Evolutionary conservation across 2,888 invertebrate genomes (phyloP).

Genomic region (Bellardia pandia): DNA sequence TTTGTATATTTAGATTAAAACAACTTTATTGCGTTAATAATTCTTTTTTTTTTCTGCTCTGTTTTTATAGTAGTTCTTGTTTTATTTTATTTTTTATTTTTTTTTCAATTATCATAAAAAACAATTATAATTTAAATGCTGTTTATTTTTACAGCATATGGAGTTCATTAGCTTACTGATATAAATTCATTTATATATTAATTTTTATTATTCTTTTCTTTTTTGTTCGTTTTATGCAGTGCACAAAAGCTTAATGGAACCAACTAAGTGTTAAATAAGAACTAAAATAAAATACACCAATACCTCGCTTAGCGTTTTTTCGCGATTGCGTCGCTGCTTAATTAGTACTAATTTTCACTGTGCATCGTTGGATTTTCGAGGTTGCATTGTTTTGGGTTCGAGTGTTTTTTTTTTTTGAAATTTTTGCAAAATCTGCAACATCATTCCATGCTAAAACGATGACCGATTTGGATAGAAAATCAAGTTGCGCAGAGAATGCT

Average conservation of each 20-base stretch:
- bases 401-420: too few relatives aligned
- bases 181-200: conserved; percentile 62
- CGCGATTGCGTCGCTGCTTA: too few relatives aligned
- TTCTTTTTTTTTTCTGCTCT: conserved; percentile 13
- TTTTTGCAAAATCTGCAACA: too few relatives aligned
- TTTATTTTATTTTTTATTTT: conserved; percentile 26
- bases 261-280: conserved; percentile 19
- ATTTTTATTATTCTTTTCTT: conserved; percentile 47
- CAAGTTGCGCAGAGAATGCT: too few relatives aligned
- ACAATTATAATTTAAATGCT: conserved; percentile 67
- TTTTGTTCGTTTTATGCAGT: not conserved
- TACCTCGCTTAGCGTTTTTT: too few relatives aligned
- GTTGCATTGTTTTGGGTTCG: too few relatives aligned
- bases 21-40: conserved; percentile 53
- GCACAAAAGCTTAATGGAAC: conserved; percentile 13
- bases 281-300: not conserved
- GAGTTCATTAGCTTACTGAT: conserved; percentile 70
- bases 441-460: too few relatives aligned
- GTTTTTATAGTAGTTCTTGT: conserved; percentile 6
- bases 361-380: too few relatives aligned
- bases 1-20: conserved; percentile 63
- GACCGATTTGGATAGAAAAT: too few relatives aligned
- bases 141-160: conserved; percentile 66
- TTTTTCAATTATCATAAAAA: conserved; percentile 69
- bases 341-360: too few relatives aligned